Evolutionary conservation across 2,797 vertebrate species (phyloP).

Genomic region (Semotilus atromaculatus): DNA sequence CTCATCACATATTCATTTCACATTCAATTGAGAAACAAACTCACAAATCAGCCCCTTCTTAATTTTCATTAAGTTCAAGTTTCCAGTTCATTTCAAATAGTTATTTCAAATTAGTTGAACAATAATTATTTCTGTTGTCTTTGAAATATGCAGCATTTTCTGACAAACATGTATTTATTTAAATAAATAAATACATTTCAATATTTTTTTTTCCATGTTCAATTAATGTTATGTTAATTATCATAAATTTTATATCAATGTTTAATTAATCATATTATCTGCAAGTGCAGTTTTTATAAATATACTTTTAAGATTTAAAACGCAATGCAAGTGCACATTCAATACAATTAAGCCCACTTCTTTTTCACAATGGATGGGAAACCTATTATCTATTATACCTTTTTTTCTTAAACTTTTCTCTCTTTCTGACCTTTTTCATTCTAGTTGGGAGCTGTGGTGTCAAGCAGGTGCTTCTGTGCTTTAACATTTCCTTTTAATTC

Average conservation of each 20-base stretch:
- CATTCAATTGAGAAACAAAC: no score
- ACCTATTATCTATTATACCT: not conserved
- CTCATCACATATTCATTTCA: no score
- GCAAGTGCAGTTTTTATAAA: not conserved
- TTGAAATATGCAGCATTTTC: not conserved
- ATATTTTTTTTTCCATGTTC: not conserved
- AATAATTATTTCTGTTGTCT: not conserved
- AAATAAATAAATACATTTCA: not conserved
- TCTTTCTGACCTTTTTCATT: slow-evolving; percentile 46
- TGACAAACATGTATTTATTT: not conserved
- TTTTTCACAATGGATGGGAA: slow-evolving; percentile 34
- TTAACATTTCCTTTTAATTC: slow-evolving; percentile 24
- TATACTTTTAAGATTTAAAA: not conserved
- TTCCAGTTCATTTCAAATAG: no score
- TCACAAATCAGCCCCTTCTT: no score
- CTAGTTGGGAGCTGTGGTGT: slow-evolving; percentile 59
- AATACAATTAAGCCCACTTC: not conserved
- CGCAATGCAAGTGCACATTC: not conserved
- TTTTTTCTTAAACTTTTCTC: slow-evolving; percentile 28
- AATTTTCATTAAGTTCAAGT: no score
- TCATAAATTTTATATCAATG: not conserved
- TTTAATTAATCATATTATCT: not conserved
- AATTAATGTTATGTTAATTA: not conserved
- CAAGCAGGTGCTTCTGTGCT: slow-evolving; percentile 53
- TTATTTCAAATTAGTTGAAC: no score